Conservation (phyloP, 2,888 invertebrate genomes). For the Coenonympha arcania region DNA sequence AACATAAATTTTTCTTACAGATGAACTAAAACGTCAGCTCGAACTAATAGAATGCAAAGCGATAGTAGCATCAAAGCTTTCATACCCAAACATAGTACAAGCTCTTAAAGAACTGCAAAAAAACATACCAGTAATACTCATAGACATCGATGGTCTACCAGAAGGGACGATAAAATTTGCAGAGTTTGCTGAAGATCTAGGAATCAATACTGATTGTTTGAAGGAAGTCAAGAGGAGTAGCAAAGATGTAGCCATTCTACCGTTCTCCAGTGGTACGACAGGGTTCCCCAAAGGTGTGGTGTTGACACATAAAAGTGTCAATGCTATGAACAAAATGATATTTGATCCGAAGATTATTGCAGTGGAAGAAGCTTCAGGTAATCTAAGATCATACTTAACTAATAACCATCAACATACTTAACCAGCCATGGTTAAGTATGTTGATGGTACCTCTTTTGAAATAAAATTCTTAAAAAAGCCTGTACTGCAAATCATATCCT, state of each 20-base stretch:
- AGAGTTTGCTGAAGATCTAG: constrained; percentile 74
- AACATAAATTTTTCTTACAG: constrained; percentile 66
- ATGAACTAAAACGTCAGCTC: constrained; percentile 80
- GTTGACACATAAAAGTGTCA: constrained; percentile 75
- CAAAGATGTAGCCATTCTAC: constrained; percentile 79
- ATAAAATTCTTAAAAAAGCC: too few species aligned
- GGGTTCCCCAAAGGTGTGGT: constrained; percentile 85
- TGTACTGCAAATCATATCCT: too few species aligned
- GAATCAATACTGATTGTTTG: constrained; percentile 67
- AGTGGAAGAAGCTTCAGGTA: constrained; percentile 58
- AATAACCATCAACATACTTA: too few species aligned
- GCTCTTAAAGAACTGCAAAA: constrained; percentile 62
- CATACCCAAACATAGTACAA: constrained; percentile 62
- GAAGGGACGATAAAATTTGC: constrained; percentile 77
- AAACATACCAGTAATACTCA: constrained; percentile 70
- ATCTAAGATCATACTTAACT: too few species aligned
- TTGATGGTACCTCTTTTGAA: too few species aligned
- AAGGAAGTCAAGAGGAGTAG: constrained; percentile 55
- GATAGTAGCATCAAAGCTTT: constrained; percentile 75
- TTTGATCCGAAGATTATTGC: constrained; percentile 50
- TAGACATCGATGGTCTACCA: constrained; percentile 62
- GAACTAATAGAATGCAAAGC: constrained; percentile 76
- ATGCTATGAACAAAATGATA: constrained; percentile 64
- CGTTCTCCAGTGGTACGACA: constrained; percentile 91
- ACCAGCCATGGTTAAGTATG: too few species aligned